A percentile compares a stretch with the other conserved stretches of the same genome.
Conservation (phyloP, 2,113 vertebrate genomes). For the Hemiscyllium ocellatum region DNA sequence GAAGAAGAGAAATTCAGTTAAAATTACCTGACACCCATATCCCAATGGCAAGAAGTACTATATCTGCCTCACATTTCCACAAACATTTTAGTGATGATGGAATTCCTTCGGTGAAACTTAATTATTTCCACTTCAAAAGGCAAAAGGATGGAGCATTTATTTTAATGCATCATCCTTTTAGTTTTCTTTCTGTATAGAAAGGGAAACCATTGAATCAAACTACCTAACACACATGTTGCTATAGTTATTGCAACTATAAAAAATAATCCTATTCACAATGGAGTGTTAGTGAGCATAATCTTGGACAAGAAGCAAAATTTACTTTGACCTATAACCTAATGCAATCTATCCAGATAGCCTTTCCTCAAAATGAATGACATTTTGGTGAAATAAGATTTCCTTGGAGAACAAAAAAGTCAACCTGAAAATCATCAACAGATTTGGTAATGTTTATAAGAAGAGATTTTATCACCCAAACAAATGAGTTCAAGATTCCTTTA, state of each 20-base stretch:
- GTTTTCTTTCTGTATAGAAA: not conserved
- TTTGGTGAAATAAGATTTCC: not conserved
- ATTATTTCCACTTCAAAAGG: not conserved
- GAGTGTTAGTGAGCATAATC: not conserved
- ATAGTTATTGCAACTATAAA: not conserved
- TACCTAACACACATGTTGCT: not conserved
- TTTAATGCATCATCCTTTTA: not conserved
- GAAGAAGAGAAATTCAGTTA: not conserved
- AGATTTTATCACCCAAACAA: slow-evolving; percentile 6
- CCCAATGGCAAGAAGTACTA: not conserved
- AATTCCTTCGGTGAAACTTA: not conserved
- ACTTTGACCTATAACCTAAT: not conserved
- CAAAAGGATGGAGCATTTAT: not conserved
- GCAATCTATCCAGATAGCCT: not conserved
- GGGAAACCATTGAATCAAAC: not conserved
- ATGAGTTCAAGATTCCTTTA: not conserved
- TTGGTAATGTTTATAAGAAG: not conserved
- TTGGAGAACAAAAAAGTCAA: not conserved
- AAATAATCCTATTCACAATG: not conserved
- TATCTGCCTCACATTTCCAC: not conserved
- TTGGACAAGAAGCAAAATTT: not conserved
- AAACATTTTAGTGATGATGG: not conserved
- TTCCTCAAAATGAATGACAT: not conserved
- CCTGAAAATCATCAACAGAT: not conserved
- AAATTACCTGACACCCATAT: not conserved